These are phyloP conservation scores for Mixornis gularis DNA, from an alignment of 2,113 vertebrate genomes.

Conservation along the genomic window DNA sequence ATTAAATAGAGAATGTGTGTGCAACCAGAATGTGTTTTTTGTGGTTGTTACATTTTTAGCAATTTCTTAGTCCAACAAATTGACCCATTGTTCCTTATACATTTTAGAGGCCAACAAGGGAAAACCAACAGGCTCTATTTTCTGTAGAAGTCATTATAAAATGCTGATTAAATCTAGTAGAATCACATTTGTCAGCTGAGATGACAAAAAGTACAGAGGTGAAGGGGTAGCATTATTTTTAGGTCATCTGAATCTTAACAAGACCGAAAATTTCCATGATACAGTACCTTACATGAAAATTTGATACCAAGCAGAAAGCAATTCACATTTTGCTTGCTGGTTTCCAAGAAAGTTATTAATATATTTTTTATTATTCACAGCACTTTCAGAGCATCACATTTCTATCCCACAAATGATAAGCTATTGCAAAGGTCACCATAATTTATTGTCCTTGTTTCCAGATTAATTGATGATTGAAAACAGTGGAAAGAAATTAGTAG, in stretches of 20 bases:
- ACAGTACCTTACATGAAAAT: not conserved
- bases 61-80: not conserved
- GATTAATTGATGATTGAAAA: slow-evolving; percentile 38
- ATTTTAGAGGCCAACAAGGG: not conserved
- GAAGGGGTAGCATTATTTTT: slow-evolving; percentile 10
- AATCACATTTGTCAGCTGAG: not conserved
- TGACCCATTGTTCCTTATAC: not conserved
- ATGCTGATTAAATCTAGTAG: not conserved
- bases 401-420: slow-evolving; percentile 24
- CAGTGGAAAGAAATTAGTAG: not conserved
- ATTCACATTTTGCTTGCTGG: slow-evolving; percentile 39
- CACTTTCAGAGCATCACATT: not conserved
- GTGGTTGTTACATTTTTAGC: not conserved
- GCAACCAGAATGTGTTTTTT: not conserved
- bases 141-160: not conserved
- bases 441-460: slow-evolving; percentile 27
- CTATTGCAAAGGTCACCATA: slow-evolving; percentile 32
- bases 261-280: slow-evolving; percentile 17
- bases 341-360: slow-evolving; percentile 6
- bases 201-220: not conserved
- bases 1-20: rapidly evolving
- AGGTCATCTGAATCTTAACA: slow-evolving; percentile 21
- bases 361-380: slow-evolving; percentile 38
- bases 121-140: not conserved
- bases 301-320: slow-evolving; percentile 46